Evolutionary conservation across 2,888 invertebrate species (phyloP).

Genomic region (Chrysodeixis includens): DNA sequence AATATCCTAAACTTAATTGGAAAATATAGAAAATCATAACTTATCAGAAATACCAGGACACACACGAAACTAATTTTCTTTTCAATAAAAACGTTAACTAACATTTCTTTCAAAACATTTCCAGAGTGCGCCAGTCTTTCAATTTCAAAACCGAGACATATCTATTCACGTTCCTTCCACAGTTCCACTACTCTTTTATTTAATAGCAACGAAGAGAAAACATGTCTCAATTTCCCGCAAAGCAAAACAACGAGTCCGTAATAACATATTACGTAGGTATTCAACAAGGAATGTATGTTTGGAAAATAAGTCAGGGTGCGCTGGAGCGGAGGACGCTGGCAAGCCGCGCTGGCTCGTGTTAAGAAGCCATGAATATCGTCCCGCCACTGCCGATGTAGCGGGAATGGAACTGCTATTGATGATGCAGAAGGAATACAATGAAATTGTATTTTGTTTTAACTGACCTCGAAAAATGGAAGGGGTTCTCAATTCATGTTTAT

Average conservation of each 20-base stretch:
- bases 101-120: too few species aligned
- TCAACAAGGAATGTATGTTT: constrained; percentile 49
- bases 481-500: too few species aligned
- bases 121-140: background rate
- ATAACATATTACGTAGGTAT: constrained; percentile 3
- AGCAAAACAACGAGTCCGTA: background rate
- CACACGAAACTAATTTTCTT: too few species aligned
- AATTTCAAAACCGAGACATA: background rate
- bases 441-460: too few species aligned
- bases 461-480: too few species aligned
- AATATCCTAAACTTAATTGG: too few species aligned
- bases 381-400: constrained; percentile 34
- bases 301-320: constrained; percentile 60
- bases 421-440: too few species aligned
- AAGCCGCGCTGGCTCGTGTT: constrained; percentile 46
- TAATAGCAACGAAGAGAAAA: background rate
- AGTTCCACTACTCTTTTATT: background rate
- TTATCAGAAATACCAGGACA: too few species aligned
- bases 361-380: constrained; percentile 60
- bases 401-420: constrained; percentile 37
- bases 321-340: constrained; percentile 50
- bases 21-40: too few species aligned
- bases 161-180: background rate
- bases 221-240: background rate
- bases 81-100: too few species aligned